Evolutionary conservation across 2,797 vertebrate species (phyloP).

Genomic region (Clarias platycephalus): DNA sequence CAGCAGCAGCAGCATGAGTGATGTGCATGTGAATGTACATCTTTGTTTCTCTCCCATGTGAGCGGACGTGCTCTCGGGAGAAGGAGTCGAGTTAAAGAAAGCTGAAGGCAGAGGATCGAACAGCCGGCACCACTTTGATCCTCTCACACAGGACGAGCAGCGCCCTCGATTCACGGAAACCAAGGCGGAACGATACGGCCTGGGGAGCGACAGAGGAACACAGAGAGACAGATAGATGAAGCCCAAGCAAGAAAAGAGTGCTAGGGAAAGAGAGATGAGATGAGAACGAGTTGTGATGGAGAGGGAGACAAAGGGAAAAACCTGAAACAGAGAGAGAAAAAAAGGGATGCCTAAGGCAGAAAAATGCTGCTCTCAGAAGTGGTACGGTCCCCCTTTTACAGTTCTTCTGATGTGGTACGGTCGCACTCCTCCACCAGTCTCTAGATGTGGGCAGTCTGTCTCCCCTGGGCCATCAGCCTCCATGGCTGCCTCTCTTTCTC

Average conservation of each 20-base stretch:
- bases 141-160: slow-evolving; percentile 19
- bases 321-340: neutral
- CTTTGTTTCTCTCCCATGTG: slow-evolving; percentile 68
- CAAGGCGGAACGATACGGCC: slow-evolving; percentile 32
- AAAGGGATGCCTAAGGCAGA: neutral
- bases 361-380: slow-evolving; percentile 1
- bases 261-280: neutral
- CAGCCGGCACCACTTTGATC: slow-evolving; percentile 47
- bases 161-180: slow-evolving; percentile 24
- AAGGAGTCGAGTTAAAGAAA: slow-evolving; percentile 26
- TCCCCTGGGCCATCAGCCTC: slow-evolving; percentile 43
- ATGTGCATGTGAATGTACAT: slow-evolving; percentile 45
- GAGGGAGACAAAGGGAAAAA: neutral
- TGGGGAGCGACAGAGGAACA: slow-evolving; percentile 25
- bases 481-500: slow-evolving; percentile 18
- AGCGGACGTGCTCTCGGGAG: slow-evolving; percentile 32
- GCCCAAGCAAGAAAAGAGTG: neutral
- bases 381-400: slow-evolving; percentile 20
- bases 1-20: neutral
- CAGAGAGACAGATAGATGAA: slow-evolving; percentile 11
- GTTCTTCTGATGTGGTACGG: slow-evolving; percentile 27
- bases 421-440: slow-evolving; percentile 10
- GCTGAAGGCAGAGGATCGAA: slow-evolving; percentile 34
- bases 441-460: slow-evolving; percentile 21
- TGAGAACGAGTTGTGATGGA: neutral